Evolutionary conservation across 1,140 invertebrate species (phyloP), one percentile per base, ranked within the genome.

Genomic region (Triops cancriformis): DNA sequence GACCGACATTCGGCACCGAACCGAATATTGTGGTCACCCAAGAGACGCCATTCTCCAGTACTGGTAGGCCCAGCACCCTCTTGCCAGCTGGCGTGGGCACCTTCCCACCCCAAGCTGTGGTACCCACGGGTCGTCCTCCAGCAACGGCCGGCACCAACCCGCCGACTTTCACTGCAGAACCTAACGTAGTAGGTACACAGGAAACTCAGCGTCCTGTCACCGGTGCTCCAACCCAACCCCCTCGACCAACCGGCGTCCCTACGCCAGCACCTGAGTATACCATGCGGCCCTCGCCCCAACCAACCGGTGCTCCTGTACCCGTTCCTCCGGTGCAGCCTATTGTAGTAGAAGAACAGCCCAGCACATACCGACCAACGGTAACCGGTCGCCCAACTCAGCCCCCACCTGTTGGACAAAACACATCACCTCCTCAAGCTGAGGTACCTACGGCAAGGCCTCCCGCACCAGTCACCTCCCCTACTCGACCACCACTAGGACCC

Each of bases 391-490:
- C 41, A n/a, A 26, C 41, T n/a, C 7, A 64, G 14, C 51, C 51
- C 0, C 51, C 10, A 64, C 31, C 31, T 37, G 31, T 37, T 2
- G 51, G 51, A 64, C 51, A 3, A 74, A 27, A 64, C n/a, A 31
- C 37, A 10, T 43, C 14, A 31, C 73, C 77, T 1, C 77, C 77
- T 26, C 5, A 37, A 9, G 77, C 73, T n/a, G 77, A 78, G 73
- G 26, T 14, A 11, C 77, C 77, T 26, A 42, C 77, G 12, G 37
- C 23, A 7, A 7, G 42, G 4, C 42, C 73, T n/a, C n/a, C 26
- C 23, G 23, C 28, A 7, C 77, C 77, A 3, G 42, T 73, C 1
- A 76, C 75, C 9, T 27, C 75, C 14, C 7, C 42, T 14, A 31
- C 73, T 2, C 10, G 26, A 26, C 37, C 73, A 23, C 77, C 77